Evolutionary conservation across 2,797 vertebrate species (phyloP).

Genomic region (Falco biarmicus): DNA sequence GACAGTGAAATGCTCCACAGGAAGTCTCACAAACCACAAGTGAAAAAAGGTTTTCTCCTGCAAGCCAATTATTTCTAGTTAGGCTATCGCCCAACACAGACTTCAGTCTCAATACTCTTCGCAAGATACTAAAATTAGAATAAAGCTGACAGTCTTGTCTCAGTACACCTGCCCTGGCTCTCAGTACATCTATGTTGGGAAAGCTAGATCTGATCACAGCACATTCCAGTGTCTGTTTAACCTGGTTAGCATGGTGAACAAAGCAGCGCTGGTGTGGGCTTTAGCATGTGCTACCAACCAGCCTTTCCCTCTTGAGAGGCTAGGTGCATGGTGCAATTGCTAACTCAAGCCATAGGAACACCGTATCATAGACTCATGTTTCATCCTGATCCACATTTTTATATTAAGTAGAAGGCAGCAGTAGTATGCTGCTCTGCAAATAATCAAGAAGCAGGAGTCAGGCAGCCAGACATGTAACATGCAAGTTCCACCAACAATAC

Average conservation of each 20-base stretch:
- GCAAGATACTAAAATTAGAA: neutral
- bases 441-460: neutral
- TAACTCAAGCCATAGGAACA: neutral
- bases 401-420: neutral
- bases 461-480: neutral
- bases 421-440: neutral
- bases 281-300: neutral
- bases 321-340: neutral
- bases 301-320: neutral
- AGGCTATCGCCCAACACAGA: neutral
- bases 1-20: neutral
- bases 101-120: neutral
- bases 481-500: neutral
- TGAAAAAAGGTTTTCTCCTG: neutral
- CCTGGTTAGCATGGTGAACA: neutral
- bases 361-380: rapidly evolving
- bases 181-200: neutral
- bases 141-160: neutral
- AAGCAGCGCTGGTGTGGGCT: neutral
- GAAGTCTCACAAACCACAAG: neutral
- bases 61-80: neutral
- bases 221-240: neutral
- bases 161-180: neutral
- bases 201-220: neutral
- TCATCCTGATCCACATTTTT: neutral